A percentile compares a stretch with the other conserved stretches of the same genome.
Conservation (phyloP, 2,888 invertebrate species). For the Muscina levida region DNA sequence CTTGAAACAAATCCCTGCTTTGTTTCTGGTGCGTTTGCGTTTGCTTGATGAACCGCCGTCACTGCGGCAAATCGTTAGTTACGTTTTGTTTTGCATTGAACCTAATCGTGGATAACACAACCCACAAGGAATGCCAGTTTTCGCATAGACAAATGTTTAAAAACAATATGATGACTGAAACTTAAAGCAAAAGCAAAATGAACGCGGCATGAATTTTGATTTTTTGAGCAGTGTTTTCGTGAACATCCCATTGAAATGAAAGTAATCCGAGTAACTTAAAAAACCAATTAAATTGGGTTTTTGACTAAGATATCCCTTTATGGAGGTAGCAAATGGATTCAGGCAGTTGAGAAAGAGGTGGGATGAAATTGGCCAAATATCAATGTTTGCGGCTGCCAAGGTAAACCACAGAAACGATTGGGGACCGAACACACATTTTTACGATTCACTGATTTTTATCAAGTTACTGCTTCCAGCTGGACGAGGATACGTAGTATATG, state of each 20-base stretch:
- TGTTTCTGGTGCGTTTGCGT: not conserved
- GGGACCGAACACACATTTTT: not conserved
- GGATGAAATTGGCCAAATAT: not conserved
- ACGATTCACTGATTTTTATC: constrained; percentile 6
- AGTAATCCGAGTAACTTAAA: constrained; percentile 9
- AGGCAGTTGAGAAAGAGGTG: not conserved
- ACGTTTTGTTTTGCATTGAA: not conserved
- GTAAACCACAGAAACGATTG: too few species aligned
- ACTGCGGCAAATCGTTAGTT: not conserved
- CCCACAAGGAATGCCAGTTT: not conserved
- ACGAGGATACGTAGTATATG: not conserved
- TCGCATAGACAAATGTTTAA: not conserved
- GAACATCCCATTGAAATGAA: not conserved
- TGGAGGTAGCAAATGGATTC: not conserved
- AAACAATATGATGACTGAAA: not conserved
- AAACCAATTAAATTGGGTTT: constrained; percentile 11
- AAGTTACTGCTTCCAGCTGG: not conserved
- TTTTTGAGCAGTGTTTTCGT: too few species aligned
- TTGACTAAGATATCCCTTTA: not conserved
- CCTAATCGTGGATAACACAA: not conserved
- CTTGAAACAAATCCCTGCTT: too few species aligned
- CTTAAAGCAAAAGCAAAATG: not conserved
- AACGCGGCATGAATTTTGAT: not conserved
- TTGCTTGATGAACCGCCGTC: not conserved
- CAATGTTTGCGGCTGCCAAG: too few species aligned